Conservation (phyloP, 2,797 vertebrate species). For the Cuniculus paca region DNA sequence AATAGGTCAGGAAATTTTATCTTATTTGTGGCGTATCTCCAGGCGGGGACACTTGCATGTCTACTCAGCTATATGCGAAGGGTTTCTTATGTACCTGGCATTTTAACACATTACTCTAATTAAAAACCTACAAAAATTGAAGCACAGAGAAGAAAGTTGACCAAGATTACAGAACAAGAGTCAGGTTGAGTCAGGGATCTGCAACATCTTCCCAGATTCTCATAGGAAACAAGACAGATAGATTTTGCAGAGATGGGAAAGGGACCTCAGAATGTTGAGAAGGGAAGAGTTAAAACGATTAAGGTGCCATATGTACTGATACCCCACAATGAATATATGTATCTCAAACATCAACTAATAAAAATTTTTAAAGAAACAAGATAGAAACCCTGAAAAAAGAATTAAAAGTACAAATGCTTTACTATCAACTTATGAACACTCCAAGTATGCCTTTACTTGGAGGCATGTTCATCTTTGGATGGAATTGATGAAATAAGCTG, state of each 20-base stretch:
- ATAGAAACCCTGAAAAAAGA: background rate
- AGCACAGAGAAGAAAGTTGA: background rate
- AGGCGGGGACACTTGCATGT: background rate
- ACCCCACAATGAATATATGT: background rate
- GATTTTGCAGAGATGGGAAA: background rate
- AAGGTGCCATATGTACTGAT: background rate
- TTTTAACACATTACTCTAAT: slow-evolving; percentile 23
- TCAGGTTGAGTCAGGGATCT: background rate
- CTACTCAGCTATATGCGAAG: background rate
- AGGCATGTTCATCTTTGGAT: background rate
- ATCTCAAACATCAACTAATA: background rate
- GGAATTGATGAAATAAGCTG: background rate
- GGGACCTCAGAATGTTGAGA: background rate
- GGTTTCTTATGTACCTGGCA: background rate
- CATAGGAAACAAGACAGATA: background rate
- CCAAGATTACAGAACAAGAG: background rate
- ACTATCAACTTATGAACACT: background rate
- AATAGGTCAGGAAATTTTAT: slow-evolving; percentile 46
- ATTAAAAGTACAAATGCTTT: background rate
- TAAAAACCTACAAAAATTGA: slow-evolving; percentile 27
- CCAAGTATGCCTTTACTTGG: background rate
- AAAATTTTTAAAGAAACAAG: background rate
- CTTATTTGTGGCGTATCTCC: slow-evolving; percentile 58
- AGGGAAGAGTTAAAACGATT: background rate
- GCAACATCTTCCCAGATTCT: background rate